Base-by-base conservation (phyloP, 2,888 invertebrate genomes). In the Drosophila meridionalis region DNA sequence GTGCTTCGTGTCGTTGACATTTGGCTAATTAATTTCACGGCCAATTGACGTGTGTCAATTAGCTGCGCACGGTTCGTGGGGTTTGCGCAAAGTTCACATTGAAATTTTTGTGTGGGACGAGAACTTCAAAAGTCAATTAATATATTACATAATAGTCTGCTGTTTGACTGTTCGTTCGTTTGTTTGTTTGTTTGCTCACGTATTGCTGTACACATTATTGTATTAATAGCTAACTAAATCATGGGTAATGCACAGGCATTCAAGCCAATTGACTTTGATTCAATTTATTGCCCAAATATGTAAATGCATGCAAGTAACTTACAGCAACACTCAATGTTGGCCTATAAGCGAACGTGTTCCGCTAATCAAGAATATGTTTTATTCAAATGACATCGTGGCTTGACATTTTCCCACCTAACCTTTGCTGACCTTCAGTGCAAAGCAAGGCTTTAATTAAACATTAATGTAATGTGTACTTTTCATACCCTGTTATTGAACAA, bases 1-100 rank as follows among this genome's bases (percentile, higher is more conserved):
- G 34, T 66, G 58, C 26, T 12, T 48, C 28, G 32, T 64, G 63
- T 42, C 38, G 34, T 58, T 66, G 70, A 57, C 62, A 50, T 47
- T 43, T 20, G 30, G 47, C 43, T 77, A 77, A 77, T 77, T 77
- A 77, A 77, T 77, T 73, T 66, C 56, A 58, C 68, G 62, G 56
- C 73, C 79, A 81, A 81, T 73, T 81, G 83, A 81, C 86, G 73
- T 73, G 61, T 72, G 83, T 73, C 86, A 85, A 83, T 85, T 82
- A 82, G 80, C 71, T 59, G 40, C 34, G 32, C 5, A 40, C 28
- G 48, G 48, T 34, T 36, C 43, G 14, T n/a, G 40, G 28, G 28
- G 47, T 8, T 57, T 43, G n/a, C 8, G 38, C 32, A 38, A 38
- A 62, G 60, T 69, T 62, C 20, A 57, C 8, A 50, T n/a, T 30